Percentiles rank a stretch among this genome's conserved stretches.
These are phyloP conservation scores for Clusia tigrina DNA, from an alignment of 2,888 invertebrate species.

Conservation along the genomic window DNA sequence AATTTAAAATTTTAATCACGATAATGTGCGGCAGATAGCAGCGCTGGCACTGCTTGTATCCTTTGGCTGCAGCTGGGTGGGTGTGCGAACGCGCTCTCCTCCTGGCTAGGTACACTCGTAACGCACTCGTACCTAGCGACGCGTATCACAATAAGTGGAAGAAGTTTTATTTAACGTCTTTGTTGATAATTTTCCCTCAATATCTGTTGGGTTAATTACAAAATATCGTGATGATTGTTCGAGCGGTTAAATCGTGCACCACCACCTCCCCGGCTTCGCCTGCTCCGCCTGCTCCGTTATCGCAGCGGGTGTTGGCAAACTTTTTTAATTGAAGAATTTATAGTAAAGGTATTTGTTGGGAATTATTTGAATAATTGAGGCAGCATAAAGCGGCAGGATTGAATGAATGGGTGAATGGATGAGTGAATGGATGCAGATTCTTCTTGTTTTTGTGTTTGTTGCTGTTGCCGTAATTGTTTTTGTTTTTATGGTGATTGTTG, in stretches of 20 bases:
- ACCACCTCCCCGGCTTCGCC: constrained; percentile 37
- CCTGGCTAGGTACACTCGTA: too few species aligned
- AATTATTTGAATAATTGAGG: constrained; percentile 28
- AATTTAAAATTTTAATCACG: constrained; percentile 52
- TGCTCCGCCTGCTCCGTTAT: not conserved
- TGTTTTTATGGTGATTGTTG: constrained; percentile 8
- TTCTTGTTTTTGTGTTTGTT: constrained; percentile 15
- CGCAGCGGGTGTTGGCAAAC: not conserved
- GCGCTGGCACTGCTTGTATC: not conserved
- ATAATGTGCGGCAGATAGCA: constrained; percentile 46
- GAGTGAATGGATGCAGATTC: constrained; percentile 9
- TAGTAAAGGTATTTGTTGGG: constrained; percentile 21
- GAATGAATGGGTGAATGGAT: too few species aligned
- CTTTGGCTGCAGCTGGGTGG: not conserved
- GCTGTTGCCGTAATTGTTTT: constrained; percentile 12
- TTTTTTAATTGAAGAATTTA: constrained; percentile 21
- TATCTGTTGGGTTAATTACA: constrained; percentile 52
- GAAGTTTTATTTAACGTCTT: constrained; percentile 21
- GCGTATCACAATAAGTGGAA: not conserved
- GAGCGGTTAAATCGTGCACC: constrained; percentile 42
- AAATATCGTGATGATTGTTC: constrained; percentile 54
- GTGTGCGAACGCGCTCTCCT: too few species aligned
- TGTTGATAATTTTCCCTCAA: constrained; percentile 41
- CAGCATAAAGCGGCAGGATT: not conserved
- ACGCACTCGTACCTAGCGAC: not conserved